Evolutionary conservation across 2,797 vertebrate species (phyloP), one percentile per base, ranked within the genome.

Genomic region (Propithecus perrieri): DNA sequence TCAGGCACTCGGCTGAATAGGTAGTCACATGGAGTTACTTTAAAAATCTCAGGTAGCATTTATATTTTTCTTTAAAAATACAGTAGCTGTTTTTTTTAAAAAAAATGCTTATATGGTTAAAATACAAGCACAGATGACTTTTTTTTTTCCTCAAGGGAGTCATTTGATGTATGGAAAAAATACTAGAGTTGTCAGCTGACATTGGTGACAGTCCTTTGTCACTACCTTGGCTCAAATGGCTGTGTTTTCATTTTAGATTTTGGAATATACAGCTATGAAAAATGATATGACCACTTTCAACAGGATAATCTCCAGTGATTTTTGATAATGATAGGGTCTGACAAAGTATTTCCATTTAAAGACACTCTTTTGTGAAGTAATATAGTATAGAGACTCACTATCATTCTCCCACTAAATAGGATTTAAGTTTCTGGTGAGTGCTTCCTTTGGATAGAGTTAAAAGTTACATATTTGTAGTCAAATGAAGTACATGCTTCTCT

Each of bases 101-200:
- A 41, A 41, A 41, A 41, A 41, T 41, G 6, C 41, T 41, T 41
- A 43, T 4, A 18, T 28, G 41, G 41, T 43, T 43, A 43, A 43
- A 43, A 43, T 43, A 43, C 7, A 43, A 43, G 7, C 5, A 8
- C 43, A 43, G 43, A 43, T 43, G 43, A 43, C 43, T 43, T 43
- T 43, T 43, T 43, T 43, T 43, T 43, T 43, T 69, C 67, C 59
- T 92, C 83, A 46, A 20, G 28, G 30, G 86, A 80, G 17, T 74
- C 74, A 95, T 90, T 93, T 95, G 88, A 95, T 75, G 28, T 93
- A 85, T 95, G 79, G 33, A 91, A 89, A 96, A 96, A 85, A 79
- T 65, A 85, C 85, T 89, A 93, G 43, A 89, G 28, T 46, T 95
- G 78, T 74, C 18, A n/a, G 1, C 71, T 88, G 84, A 89, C 2